phyloP scores from a whole-genome alignment of 2,113 vertebrate genomes.

The Gulo gulo region DNA sequence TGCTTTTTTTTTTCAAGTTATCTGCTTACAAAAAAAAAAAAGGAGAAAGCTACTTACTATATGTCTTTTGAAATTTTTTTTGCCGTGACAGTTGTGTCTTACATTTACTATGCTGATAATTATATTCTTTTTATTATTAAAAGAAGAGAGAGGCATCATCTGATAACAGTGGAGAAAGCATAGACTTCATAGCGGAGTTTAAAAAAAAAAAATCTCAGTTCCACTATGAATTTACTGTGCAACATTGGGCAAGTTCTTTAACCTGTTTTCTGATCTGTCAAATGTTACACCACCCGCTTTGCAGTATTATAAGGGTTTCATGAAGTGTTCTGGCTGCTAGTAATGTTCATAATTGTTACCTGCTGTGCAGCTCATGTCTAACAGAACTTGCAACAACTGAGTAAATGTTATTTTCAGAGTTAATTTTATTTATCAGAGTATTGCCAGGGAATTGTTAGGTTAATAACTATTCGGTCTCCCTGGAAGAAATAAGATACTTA shows the following conservation, averaged over 20 bases:
- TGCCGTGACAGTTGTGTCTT: neutral
- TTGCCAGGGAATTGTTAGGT: constrained; percentile 2
- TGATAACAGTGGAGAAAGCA: neutral
- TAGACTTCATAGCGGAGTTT: neutral
- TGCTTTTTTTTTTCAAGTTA: neutral
- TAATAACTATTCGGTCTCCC: neutral
- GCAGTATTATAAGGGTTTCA: neutral
- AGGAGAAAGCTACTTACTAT: neutral
- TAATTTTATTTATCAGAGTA: neutral
- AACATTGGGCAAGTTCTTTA: neutral
- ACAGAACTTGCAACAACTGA: neutral
- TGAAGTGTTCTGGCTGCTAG: neutral
- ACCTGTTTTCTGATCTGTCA: neutral
- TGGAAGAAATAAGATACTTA: neutral
- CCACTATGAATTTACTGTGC: neutral
- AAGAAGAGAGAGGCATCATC: neutral
- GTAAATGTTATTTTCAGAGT: neutral
- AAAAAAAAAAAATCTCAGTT: neutral
- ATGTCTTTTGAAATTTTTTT: neutral
- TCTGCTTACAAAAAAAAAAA: neutral
- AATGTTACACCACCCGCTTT: neutral
- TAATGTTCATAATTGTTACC: neutral
- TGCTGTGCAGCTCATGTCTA: neutral
- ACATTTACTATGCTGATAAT: neutral
- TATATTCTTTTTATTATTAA: neutral